Evolutionary conservation across 35 echinoderm and acorn worm species (phyloP).

Genomic region (Anneissia japonica): DNA sequence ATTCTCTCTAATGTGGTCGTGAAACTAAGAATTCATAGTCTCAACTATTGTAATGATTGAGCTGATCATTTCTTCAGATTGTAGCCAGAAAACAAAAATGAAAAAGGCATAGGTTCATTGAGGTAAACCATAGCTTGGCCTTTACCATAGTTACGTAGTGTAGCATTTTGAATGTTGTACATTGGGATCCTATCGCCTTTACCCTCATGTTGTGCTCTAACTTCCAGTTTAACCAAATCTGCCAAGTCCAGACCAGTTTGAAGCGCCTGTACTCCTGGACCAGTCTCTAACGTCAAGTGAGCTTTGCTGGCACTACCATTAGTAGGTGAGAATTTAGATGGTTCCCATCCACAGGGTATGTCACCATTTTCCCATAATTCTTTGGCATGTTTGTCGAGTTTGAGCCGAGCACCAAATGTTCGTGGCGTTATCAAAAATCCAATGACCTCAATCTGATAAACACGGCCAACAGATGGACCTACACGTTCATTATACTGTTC

Average conservation of each 20-base stretch:
- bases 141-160: slow-evolving; percentile 59
- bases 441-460: slow-evolving; percentile 41
- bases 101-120: background rate
- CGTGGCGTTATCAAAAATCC: slow-evolving; percentile 69
- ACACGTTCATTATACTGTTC: slow-evolving; percentile 11
- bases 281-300: slow-evolving; percentile 49
- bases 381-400: slow-evolving; percentile 42
- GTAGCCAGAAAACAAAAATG: background rate
- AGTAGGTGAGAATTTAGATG: slow-evolving; percentile 56
- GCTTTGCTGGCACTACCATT: slow-evolving; percentile 67
- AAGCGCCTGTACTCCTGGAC: slow-evolving; percentile 24
- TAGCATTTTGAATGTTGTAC: slow-evolving; percentile 13
- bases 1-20: too few relatives aligned
- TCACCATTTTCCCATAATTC: slow-evolving; percentile 46
- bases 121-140: slow-evolving; percentile 74
- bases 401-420: slow-evolving; percentile 64
- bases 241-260: slow-evolving; percentile 73
- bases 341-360: background rate
- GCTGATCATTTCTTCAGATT: too few relatives aligned
- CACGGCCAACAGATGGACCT: slow-evolving; percentile 15
- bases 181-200: background rate
- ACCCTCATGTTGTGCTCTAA: background rate
- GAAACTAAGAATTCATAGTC: too few relatives aligned
- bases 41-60: too few relatives aligned
- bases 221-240: background rate